Conservation (phyloP, 2,888 invertebrate genomes). For the Malacosoma neustria region DNA sequence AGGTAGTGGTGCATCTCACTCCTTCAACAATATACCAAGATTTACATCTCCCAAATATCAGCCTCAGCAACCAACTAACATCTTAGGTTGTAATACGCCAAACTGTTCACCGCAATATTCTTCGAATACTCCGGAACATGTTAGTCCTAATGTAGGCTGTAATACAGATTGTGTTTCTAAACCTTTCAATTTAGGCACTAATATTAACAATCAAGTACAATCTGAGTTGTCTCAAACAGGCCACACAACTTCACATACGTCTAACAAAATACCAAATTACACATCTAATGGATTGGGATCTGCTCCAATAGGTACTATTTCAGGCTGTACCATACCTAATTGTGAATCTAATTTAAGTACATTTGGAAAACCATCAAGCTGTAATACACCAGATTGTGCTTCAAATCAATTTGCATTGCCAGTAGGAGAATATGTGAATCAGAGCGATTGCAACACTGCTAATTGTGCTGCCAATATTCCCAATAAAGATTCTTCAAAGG, state of each 20-base stretch:
- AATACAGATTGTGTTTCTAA: not conserved
- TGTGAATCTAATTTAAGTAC: constrained; percentile 2
- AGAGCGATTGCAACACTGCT: not conserved
- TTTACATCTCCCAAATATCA: not conserved
- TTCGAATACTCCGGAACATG: constrained; percentile 1
- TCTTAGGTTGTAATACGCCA: constrained; percentile 2
- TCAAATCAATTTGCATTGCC: constrained; percentile 3
- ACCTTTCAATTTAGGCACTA: not conserved
- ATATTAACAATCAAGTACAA: not conserved
- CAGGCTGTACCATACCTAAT: constrained; percentile 8
- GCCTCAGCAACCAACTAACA: not conserved
- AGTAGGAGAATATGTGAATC: not conserved
- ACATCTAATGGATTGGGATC: constrained; percentile 1
- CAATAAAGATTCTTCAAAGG: not conserved
- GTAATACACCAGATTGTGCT: constrained; percentile 2
- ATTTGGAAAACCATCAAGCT: not conserved
- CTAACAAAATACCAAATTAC: not conserved
- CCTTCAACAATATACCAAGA: not conserved
- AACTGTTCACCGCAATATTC: constrained; percentile 5
- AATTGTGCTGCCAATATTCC: not conserved
- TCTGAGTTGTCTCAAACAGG: not conserved
- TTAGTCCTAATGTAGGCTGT: not conserved
- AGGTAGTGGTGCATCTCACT: not conserved
- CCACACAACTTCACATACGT: not conserved
- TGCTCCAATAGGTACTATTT: constrained; percentile 2